These are phyloP conservation scores for Malurus splendens DNA, from an alignment of 2,797 vertebrate genomes.

Conservation along the genomic window DNA sequence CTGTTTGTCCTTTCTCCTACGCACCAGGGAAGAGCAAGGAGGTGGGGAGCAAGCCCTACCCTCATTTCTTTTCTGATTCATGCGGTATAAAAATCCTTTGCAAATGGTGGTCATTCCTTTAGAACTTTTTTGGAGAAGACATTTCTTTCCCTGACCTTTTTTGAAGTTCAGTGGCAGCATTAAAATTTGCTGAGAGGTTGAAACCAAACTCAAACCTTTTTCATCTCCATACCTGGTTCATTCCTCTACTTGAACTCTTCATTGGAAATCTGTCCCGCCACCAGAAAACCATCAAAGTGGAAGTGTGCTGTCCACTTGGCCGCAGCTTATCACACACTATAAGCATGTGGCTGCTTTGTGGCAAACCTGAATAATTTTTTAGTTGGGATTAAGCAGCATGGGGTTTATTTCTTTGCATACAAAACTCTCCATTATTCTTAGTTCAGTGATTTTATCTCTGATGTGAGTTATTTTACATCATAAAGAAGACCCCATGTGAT, in stretches of 20 bases:
- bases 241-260: background rate
- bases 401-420: background rate
- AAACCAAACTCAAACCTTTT: background rate
- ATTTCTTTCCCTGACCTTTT: background rate
- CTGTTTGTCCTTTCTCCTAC: background rate
- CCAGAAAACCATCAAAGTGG: background rate
- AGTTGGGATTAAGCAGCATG: background rate
- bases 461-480: background rate
- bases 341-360: background rate
- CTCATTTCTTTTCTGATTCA: background rate
- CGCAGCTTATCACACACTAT: fast-evolving
- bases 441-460: background rate
- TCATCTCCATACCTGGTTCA: background rate
- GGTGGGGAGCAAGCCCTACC: background rate
- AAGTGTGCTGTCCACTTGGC: background rate
- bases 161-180: background rate
- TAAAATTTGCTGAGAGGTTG: background rate
- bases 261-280: background rate
- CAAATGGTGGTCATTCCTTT: background rate
- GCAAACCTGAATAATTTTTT: background rate
- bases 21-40: background rate
- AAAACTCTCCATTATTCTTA: background rate
- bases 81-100: background rate
- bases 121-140: background rate
- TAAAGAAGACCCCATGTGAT: background rate